Base-by-base conservation (phyloP, 2,888 invertebrate species). In the Ceriagrion tenellum region DNA sequence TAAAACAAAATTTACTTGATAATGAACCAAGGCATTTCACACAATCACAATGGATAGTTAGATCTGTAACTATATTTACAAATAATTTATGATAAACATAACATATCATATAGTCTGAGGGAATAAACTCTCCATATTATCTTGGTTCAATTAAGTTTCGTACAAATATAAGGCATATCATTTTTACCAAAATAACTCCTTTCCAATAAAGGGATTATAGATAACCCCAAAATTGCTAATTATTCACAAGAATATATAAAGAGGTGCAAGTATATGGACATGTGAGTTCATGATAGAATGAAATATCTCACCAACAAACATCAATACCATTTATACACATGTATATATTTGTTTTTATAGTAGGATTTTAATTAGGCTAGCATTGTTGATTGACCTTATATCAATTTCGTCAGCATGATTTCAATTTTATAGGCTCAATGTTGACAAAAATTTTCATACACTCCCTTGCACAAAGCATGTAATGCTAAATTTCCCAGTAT, bases 111-210 rank as follows among this genome's bases (percentile, higher is more conserved):
- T n/a, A 26, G 20, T 81, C 35, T 35, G 81, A 81, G 30, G 69
- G 93, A 93, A 93, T 93, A 69, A 47, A 93, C 93, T 69, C 47
- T 93, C 47, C 93, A 93, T n/a, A 93, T n/a, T 63, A 63, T 74
- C 69, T 93, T 69, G 47, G 10, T 93, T 93, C 47, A 93, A 93
- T 93, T 63, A 93, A 93, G 93, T 93, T 93, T 93, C 93, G 69
- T 93, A 93, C 63, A 93, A 93, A 93, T 93, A 93, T 93, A 93
- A 93, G 93, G 93, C 93, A 93, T 93, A 93, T 93, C 69, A 93
- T 93, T 93, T 91, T 93, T 93, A 93, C 93, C 93, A 93, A 93
- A 93, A 93, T 93, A 93, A 93, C 69, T 93, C 93, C 93, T 93
- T 93, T 74, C 74, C 93, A 69, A 93, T 93, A 69, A 93, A 69